Evolutionary conservation across 1,140 invertebrate genomes (phyloP), one percentile per base, ranked within the genome.

Genomic region (Ceratoteleas bidentatus): DNA sequence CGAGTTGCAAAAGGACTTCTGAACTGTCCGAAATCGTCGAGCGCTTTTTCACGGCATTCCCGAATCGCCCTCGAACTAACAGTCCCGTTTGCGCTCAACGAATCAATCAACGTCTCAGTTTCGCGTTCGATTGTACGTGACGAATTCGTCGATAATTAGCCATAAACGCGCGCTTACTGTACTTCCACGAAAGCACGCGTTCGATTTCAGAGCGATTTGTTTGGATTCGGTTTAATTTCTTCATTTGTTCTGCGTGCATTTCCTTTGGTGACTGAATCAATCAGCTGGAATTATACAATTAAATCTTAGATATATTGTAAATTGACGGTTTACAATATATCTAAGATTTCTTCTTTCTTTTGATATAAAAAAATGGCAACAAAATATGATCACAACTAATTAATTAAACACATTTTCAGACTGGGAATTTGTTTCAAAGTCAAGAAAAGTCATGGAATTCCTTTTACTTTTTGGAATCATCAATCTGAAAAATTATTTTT

Each of bases 61-160:
- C 36, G 10, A 40, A 40, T 40, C 6, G 36, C 6, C 10, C 7
- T 24, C 36, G 10, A 40, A 11, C 2, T 6, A 40, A 40, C 36
- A 40, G 36, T 11, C 36, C 10, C 60, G 58, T 34, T 53, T n/a
- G 38, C 49, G 60, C 47, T 11, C 43, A 11, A 69, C 14, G 54
- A 62, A 62, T 58, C 45, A 64, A 49, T 57, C 33, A 45, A 65
- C 53, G 56, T 49, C 65, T 65, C 58, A 78, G 78, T 77, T 80
- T 84, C 77, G 73, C 49, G 56, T 60, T 70, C 52, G 53, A 57
- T 83, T 60, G 50, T 62, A 13, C 74, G 54, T 78, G 50, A 83
- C 73, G 47, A 77, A 77, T 80, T 14, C 57, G 40, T 68, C 53
- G 54, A 40, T 70, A 78, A 78, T 78, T 78, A 40, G 11, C 65